phyloP scores from a whole-genome alignment of 2,113 vertebrate genomes.

The Empidonax alnorum region DNA sequence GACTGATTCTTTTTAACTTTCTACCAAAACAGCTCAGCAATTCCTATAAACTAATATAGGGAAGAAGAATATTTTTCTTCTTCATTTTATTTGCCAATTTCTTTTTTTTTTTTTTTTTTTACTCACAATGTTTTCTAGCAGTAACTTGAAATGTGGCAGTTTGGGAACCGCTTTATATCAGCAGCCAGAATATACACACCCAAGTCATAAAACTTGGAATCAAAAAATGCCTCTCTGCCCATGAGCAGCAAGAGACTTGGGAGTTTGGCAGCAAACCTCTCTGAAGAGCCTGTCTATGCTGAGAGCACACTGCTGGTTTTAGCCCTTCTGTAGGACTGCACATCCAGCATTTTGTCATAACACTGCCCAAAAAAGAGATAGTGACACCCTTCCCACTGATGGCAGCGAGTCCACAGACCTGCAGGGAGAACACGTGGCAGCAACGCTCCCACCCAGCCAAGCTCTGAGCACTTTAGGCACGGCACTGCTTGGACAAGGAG shows the following conservation, averaged over 20 bases:
- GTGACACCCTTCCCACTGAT: background rate
- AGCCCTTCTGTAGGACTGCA: background rate
- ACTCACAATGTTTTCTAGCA: background rate
- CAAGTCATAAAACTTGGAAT: background rate
- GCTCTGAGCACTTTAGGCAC: accelerated
- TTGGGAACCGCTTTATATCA: background rate
- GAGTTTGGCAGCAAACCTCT: background rate
- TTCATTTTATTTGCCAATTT: background rate
- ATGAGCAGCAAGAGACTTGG: background rate
- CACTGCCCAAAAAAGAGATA: background rate
- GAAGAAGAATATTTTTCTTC: background rate
- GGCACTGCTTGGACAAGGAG: background rate
- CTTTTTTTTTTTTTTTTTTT: background rate
- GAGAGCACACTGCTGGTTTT: background rate
- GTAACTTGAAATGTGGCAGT: background rate
- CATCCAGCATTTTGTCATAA: constrained; percentile 15
- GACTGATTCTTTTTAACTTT: background rate
- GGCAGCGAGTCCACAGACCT: background rate
- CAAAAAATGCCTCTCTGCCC: background rate
- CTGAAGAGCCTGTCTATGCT: background rate
- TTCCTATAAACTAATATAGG: background rate
- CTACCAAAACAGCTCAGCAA: background rate
- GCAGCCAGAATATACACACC: background rate
- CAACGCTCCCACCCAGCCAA: background rate
- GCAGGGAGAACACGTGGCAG: background rate